Evolutionary conservation across 2,888 invertebrate genomes (phyloP).

Genomic region (Muschampia plurimacula): DNA sequence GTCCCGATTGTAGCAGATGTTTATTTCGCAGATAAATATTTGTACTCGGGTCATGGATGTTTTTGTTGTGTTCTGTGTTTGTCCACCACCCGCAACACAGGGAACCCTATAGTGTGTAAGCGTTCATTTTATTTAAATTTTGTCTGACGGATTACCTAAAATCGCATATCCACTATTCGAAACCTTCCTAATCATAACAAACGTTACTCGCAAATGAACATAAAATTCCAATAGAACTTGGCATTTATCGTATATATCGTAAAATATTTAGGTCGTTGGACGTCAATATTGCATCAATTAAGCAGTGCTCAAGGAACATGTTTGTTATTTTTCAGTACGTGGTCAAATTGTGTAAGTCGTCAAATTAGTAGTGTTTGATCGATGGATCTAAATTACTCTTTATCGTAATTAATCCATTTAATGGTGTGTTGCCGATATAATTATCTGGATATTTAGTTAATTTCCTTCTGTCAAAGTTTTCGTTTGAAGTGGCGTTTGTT

Average conservation of each 20-base stretch:
- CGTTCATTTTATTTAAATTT: no score
- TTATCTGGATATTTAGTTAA: neutral
- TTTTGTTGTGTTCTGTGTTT: no score
- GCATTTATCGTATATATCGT: neutral
- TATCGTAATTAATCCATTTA: neutral
- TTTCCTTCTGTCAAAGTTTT: neutral
- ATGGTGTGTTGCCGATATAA: neutral
- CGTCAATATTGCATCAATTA: neutral
- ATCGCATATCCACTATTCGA: no score
- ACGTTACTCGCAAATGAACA: neutral
- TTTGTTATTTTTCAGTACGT: conserved; percentile 1
- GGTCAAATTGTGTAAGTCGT: neutral
- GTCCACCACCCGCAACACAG: no score
- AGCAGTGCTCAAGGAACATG: neutral
- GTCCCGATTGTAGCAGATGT: no score
- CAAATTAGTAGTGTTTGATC: neutral
- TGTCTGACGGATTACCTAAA: no score
- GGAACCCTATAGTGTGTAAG: no score
- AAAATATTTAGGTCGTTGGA: neutral
- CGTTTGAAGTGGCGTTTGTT: neutral
- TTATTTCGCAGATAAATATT: no score
- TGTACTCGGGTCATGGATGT: no score
- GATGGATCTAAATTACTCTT: neutral
- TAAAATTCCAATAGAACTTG: conserved; percentile 1
- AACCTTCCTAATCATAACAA: no score